Base-by-base conservation (phyloP, 2,888 invertebrate species). In the Odontocerum albicorne region DNA sequence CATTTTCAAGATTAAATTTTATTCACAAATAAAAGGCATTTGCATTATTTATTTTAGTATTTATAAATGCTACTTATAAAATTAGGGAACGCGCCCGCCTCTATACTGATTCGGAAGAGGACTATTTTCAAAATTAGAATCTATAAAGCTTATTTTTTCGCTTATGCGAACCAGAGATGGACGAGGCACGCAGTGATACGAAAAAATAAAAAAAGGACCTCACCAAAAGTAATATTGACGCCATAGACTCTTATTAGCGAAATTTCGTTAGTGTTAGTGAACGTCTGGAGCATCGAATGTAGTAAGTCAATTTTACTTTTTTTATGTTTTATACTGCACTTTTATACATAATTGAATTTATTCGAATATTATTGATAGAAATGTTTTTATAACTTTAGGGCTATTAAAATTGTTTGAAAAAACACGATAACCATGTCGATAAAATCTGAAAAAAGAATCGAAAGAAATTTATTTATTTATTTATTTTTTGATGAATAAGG, bases 111-210 rank as follows among this genome's bases (percentile, higher is more conserved):
- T 54, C 36, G 42, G 36, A 36, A 44, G 56, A 53, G 56, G 49
- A 60, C 60, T 60, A 60, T 60, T 57, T 60, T 60, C 42, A 46
- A 60, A 51, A 55, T 57, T 54, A 22, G 56, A 53, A 53, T 53
- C 59, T 59, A 56, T 46, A 46, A 33, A 47, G 44, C 39, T 53
- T 57, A 19, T 47, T 55, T 55, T 58, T 54, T 54, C 36, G 36
- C 45, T 42, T 57, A 36, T 36, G 49, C 49, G 42, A 43, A 47
- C 47, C 51, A 20, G 55, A 45, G 54, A 55, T 44, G 54, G 55
- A 46, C 52, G 31, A 45, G 39, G 55, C 45, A 52, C 55, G 59
- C 59, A 59, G 59, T 59, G 59, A 59, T 59, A 59, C 55, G 42
- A 46, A 55, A 59, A 59, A 55, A 49, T 20, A 45, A 50, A 57